Conservation (phyloP, 2,797 vertebrate genomes). For the Fistularia tabacaria region DNA sequence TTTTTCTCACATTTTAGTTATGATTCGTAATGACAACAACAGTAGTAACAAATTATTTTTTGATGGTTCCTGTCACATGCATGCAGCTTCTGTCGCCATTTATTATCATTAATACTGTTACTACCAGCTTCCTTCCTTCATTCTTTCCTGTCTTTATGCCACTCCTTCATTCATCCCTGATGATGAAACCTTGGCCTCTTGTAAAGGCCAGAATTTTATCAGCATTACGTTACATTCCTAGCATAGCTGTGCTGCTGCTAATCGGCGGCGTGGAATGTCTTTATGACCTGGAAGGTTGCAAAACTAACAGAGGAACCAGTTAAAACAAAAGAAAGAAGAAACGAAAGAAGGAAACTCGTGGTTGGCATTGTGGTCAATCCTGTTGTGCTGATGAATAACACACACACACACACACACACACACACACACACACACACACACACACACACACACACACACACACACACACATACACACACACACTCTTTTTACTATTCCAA, state of each 20-base stretch:
- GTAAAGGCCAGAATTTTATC: constrained; percentile 65
- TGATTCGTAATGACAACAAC: no score
- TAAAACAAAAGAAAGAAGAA: neutral
- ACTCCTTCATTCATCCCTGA: no score
- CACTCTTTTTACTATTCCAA: no score
- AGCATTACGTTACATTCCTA: constrained; percentile 66
- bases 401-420: neutral
- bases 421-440: neutral
- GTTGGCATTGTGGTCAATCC: constrained; percentile 43
- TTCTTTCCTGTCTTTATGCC: no score
- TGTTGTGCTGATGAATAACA: constrained; percentile 48
- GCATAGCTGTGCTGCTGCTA: constrained; percentile 45
- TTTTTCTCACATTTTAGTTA: no score
- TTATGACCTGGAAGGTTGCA: constrained; percentile 32
- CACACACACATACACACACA: neutral
- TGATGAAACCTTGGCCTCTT: constrained; percentile 32
- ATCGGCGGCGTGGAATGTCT: constrained; percentile 35
- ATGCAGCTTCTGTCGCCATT: no score
- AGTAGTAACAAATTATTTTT: no score
- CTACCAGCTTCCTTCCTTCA: no score
- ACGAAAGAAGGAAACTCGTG: neutral
- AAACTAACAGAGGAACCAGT: no score
- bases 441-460: neutral
- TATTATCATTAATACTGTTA: no score
- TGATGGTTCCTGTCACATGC: no score